Conservation (phyloP, 2,113 vertebrate genomes). For the Sinocyclocheilus grahami region DNA sequence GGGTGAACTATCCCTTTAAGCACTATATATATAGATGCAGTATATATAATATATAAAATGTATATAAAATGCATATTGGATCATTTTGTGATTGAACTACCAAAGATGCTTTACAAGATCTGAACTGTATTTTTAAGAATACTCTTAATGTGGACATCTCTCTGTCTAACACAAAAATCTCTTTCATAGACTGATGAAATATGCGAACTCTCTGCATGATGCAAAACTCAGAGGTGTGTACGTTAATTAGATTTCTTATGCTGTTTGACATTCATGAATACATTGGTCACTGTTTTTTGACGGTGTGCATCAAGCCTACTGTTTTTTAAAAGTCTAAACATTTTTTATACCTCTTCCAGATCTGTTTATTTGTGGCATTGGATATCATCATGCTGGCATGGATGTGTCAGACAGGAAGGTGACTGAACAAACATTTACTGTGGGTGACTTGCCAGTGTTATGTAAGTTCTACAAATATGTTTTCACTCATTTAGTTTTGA, state of each 20-base stretch:
- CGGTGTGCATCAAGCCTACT: too few species aligned
- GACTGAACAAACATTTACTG: slow-evolving; percentile 86
- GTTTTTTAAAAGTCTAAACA: background rate
- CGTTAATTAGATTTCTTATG: background rate
- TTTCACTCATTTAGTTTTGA: background rate
- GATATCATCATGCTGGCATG: slow-evolving; percentile 95
- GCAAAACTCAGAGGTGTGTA: slow-evolving; percentile 84
- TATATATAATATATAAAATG: too few species aligned
- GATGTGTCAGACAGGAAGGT: slow-evolving; percentile 89
- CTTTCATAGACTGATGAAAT: slow-evolving; percentile 81
- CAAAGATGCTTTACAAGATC: background rate
- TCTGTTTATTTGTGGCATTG: slow-evolving; percentile 84
- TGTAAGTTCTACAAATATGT: slow-evolving; percentile 79
- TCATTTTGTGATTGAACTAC: background rate
- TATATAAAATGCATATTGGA: too few species aligned
- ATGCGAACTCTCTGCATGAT: slow-evolving; percentile 85
- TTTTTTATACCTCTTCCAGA: slow-evolving; percentile 73
- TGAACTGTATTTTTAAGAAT: background rate
- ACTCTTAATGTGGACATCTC: background rate
- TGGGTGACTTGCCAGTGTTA: slow-evolving; percentile 91
- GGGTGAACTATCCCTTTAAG: too few species aligned
- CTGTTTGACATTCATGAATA: background rate
- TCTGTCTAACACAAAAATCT: slow-evolving; percentile 11
- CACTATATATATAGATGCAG: too few species aligned
- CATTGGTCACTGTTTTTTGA: background rate